Percentiles rank a stretch among this genome's conserved stretches.
These are phyloP conservation scores for Zaprionus kolodkinae DNA, from an alignment of 1,140 invertebrate species.

Conservation along the genomic window DNA sequence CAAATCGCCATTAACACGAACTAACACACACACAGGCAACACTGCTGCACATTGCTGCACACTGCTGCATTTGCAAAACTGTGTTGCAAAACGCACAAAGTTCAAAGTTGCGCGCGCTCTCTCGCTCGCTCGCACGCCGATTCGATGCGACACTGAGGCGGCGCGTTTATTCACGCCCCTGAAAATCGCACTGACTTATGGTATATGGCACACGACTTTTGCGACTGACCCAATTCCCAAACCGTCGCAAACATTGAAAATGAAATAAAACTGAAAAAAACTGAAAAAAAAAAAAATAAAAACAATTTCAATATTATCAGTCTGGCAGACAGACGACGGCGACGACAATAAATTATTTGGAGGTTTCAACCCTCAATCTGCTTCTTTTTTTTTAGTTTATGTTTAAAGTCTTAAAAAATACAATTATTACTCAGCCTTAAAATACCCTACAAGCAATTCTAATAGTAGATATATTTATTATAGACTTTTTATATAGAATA, in stretches of 20 bases:
- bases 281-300: background rate
- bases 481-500: no score
- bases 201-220: conserved; percentile 65
- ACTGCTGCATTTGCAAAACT: background rate
- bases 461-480: no score
- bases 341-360: conserved; percentile 75
- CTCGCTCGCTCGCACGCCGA: background rate
- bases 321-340: conserved; percentile 28
- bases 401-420: conserved; percentile 47
- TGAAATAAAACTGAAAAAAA: conserved; percentile 47
- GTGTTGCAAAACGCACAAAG: conserved; percentile 32
- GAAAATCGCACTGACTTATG: conserved; percentile 48
- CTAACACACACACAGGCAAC: background rate
- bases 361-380: conserved; percentile 68
- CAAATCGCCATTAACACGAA: conserved; percentile 12
- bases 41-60: background rate
- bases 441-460: no score
- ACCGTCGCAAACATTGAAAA: conserved; percentile 69
- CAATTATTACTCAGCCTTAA: background rate
- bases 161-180: conserved; percentile 51
- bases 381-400: conserved; percentile 58
- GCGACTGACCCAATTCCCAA: conserved; percentile 77
- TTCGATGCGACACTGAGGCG: conserved; percentile 27
- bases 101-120: conserved; percentile 53
- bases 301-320: conserved; percentile 16